Conservation (phyloP, 2,888 invertebrate genomes). For the Drosophila robusta region DNA sequence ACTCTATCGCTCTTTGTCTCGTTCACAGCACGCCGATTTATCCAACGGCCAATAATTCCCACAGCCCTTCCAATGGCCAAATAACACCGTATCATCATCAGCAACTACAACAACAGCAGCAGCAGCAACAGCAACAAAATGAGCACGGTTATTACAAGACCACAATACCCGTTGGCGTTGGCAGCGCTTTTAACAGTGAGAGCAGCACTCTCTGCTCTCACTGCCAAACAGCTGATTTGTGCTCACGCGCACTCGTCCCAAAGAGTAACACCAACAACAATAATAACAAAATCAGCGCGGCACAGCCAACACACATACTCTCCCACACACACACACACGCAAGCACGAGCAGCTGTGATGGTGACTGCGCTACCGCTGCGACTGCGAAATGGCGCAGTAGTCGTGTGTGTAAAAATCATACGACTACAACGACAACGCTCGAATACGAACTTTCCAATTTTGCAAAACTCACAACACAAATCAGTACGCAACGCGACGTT, state of each 20-base stretch:
- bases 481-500: slow-evolving; percentile 83
- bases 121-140: slow-evolving; percentile 47
- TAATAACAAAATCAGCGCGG: slow-evolving; percentile 50
- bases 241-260: slow-evolving; percentile 51
- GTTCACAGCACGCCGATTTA: slow-evolving; percentile 78
- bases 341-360: slow-evolving; percentile 37
- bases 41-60: slow-evolving; percentile 80
- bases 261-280: slow-evolving; percentile 41
- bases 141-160: slow-evolving; percentile 78
- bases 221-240: slow-evolving; percentile 73
- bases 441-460: slow-evolving; percentile 84
- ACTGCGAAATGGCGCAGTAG: slow-evolving; percentile 69
- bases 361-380: slow-evolving; percentile 31
- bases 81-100: slow-evolving; percentile 75
- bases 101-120: slow-evolving; percentile 56
- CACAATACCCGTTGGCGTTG: slow-evolving; percentile 82
- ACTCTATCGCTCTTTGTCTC: slow-evolving; percentile 31
- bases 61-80: slow-evolving; percentile 80
- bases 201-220: slow-evolving; percentile 49
- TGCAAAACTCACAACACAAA: slow-evolving; percentile 81
- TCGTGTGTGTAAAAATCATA: slow-evolving; percentile 82
- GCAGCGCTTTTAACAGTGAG: slow-evolving; percentile 46
- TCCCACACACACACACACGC: slow-evolving; percentile 50
- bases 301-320: slow-evolving; percentile 51
- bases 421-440: slow-evolving; percentile 83